Evolutionary conservation across 53 echinoderm and acorn worm genomes (phyloP), one percentile per base, ranked within the genome.

Genomic region (Zoroaster sp.): DNA sequence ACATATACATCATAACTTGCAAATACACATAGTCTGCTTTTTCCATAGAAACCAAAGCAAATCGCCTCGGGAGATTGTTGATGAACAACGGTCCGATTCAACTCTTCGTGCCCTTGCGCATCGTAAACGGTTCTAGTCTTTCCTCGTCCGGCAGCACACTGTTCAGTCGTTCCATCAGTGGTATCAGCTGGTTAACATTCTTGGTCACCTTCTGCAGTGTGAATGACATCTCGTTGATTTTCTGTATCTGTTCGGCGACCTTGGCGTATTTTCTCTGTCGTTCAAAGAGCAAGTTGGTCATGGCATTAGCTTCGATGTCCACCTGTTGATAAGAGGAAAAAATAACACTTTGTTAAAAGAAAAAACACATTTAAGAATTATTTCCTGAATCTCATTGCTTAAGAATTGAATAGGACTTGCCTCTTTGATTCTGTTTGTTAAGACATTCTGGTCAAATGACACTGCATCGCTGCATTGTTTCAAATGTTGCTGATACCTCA

Each of bases 391-490:
- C 33, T 32, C 39, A 14, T 14, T 9, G 11, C 18, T 32, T 8
- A 37, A 32, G 35, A 73, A 73, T 15, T 28, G 4, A 25, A 41
- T 20, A 31, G 47, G 51, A 54, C 87, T 88, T 46, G 92, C 97
- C 94, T 97, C 97, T 77, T 97, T 97, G 52, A 97, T 92, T 35
- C 97, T 90, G 7, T 88, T 88, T 23, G 95, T 90, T 40, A 97
- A 43, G 12, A 94, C 92, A 82, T 94, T 91, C 91, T 97, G 97
- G 90, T 97, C 97, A 91, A 97, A 97, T 51, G 97, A 81, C 82
- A 97, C 97, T 1, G 97, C 97, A 65, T 95, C 97, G 1, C 95
- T 87, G 63, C 97, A 95, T 75, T 92, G 92, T 42, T 94, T 88
- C 3, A 97, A 87, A 83, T 97, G 97, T 70, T 97, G 95, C 75